These are phyloP conservation scores for Onychomys arenicola DNA, from an alignment of 2,797 vertebrate genomes.

Conservation along the genomic window DNA sequence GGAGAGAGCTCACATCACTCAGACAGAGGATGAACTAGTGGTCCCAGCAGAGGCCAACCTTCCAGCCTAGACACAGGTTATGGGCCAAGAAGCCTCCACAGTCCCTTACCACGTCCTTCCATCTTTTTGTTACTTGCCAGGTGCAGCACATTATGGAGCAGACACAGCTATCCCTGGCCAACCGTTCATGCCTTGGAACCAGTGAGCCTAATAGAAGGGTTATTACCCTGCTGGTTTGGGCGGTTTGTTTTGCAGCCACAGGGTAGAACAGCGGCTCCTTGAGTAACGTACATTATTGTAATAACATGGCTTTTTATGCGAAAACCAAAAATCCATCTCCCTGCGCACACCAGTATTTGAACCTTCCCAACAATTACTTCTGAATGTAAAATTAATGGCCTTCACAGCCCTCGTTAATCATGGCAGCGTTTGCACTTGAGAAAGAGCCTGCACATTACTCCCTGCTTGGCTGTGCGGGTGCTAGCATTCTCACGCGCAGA, in stretches of 20 bases:
- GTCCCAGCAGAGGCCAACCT: background rate
- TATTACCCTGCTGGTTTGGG: background rate
- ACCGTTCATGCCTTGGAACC: background rate
- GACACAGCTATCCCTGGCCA: background rate
- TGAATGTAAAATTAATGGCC: conserved; percentile 48
- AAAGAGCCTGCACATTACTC: background rate
- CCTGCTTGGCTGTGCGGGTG: background rate
- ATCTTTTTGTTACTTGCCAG: background rate
- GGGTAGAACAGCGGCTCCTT: background rate
- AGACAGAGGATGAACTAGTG: background rate
- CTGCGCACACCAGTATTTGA: background rate
- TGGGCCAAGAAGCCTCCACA: background rate
- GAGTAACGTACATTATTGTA: background rate
- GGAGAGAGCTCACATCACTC: background rate
- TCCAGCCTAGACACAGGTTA: background rate
- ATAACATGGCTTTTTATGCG: background rate
- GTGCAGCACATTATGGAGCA: background rate
- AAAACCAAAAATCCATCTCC: conserved; percentile 24
- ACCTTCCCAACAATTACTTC: conserved; percentile 45
- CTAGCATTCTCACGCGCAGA: accelerated
- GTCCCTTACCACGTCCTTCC: background rate
- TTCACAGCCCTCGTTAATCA: conserved; percentile 5
- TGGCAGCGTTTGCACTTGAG: background rate
- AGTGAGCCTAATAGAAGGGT: background rate
- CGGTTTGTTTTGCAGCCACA: background rate